Evolutionary conservation across 2,888 invertebrate species (phyloP).

Genomic region (Malthinus flaveolus): DNA sequence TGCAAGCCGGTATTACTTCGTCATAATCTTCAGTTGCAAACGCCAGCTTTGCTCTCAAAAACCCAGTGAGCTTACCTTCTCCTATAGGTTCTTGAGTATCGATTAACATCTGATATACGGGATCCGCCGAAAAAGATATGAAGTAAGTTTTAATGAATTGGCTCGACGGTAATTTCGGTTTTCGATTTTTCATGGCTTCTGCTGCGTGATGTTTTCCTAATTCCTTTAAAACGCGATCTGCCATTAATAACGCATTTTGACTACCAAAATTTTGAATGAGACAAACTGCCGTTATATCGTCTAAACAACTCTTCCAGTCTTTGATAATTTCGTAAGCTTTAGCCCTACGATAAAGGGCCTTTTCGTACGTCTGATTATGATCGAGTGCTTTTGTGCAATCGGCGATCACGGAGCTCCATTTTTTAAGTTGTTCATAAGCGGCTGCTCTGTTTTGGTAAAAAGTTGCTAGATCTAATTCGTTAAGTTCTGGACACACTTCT

Average conservation of each 20-base stretch:
- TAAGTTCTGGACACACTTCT: slow-evolving; percentile 78
- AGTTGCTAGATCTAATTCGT: slow-evolving; percentile 77
- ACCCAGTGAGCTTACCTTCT: slow-evolving; percentile 59
- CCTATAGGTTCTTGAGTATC: slow-evolving; percentile 51
- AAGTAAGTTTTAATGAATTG: slow-evolving; percentile 87
- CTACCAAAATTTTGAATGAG: slow-evolving; percentile 88
- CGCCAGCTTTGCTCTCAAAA: slow-evolving; percentile 71
- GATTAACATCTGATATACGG: slow-evolving; percentile 64
- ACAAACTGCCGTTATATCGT: slow-evolving; percentile 92
- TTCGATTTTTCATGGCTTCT: slow-evolving; percentile 70
- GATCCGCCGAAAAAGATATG: slow-evolving; percentile 85
- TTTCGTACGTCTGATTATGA: slow-evolving; percentile 82
- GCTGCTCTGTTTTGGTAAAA: slow-evolving; percentile 97
- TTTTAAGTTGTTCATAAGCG: slow-evolving; percentile 88
- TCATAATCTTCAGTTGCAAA: slow-evolving; percentile 75
- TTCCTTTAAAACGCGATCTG: slow-evolving; percentile 86
- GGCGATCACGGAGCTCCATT: slow-evolving; percentile 80
- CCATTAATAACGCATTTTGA: slow-evolving; percentile 76
- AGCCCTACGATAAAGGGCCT: slow-evolving; percentile 84
- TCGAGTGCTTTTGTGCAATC: slow-evolving; percentile 87
- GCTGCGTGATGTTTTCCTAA: slow-evolving; percentile 75
- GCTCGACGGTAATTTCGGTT: slow-evolving; percentile 79
- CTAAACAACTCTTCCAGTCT: slow-evolving; percentile 78
- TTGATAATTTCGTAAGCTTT: slow-evolving; percentile 80
- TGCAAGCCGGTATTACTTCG: slow-evolving; percentile 76